Evolutionary conservation across 1,140 invertebrate genomes (phyloP).

Genomic region (Lamellibrachia luymesi): DNA sequence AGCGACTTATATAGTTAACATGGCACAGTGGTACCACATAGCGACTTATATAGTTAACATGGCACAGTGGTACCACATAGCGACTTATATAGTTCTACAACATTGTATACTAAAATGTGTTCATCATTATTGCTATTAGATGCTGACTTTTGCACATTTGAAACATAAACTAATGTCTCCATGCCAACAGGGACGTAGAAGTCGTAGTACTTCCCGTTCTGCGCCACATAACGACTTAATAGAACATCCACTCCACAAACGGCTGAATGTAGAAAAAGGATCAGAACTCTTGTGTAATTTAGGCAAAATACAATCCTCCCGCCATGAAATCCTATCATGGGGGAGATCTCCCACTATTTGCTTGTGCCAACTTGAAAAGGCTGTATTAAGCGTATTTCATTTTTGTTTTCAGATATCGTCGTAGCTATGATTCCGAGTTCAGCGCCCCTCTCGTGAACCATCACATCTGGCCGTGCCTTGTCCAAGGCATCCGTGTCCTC

Average conservation of each 20-base stretch:
- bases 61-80: too few relatives aligned
- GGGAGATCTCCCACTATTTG: background rate
- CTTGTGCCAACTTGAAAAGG: background rate
- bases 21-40: too few relatives aligned
- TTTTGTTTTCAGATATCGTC: constrained; percentile 49
- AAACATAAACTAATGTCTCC: background rate
- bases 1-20: too few relatives aligned
- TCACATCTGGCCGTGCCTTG: constrained; percentile 55
- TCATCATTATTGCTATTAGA: background rate
- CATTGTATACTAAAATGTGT: background rate
- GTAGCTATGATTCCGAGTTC: constrained; percentile 57
- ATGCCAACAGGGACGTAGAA: background rate
- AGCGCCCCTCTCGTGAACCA: constrained; percentile 54
- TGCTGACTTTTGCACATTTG: background rate
- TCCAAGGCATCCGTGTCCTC: constrained; percentile 45
- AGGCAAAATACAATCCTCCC: background rate
- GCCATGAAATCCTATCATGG: background rate
- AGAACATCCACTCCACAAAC: too few relatives aligned
- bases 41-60: too few relatives aligned
- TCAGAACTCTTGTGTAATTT: too few relatives aligned
- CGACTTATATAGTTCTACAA: too few relatives aligned
- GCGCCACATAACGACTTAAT: too few relatives aligned
- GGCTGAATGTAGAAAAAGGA: too few relatives aligned
- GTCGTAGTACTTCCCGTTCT: background rate
- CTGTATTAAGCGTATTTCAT: background rate